Evolutionary conservation across 2,888 invertebrate species (phyloP).

Genomic region (Oscheius sp.): DNA sequence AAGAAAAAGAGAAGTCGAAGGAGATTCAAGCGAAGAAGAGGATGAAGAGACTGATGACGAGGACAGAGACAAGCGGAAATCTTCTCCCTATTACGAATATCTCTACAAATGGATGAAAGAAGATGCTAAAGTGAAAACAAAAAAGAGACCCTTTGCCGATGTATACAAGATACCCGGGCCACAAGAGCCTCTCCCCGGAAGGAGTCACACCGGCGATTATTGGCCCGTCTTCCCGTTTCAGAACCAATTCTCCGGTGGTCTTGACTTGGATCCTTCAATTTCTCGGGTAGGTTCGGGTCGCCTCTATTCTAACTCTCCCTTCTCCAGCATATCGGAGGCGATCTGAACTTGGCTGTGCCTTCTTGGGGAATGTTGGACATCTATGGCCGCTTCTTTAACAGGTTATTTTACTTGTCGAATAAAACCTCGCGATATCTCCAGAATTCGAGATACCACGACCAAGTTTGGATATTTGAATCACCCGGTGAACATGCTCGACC

Average conservation of each 20-base stretch:
- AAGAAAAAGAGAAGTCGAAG: constrained; percentile 17
- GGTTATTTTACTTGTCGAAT: no score
- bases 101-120: constrained; percentile 59
- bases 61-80: constrained; percentile 8
- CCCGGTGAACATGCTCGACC: constrained; percentile 67
- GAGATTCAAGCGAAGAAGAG: constrained; percentile 9
- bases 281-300: constrained; percentile 59
- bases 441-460: constrained; percentile 58
- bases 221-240: constrained; percentile 67
- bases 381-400: constrained; percentile 61
- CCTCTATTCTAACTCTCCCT: not conserved
- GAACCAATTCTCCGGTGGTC: constrained; percentile 63
- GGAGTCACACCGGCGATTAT: constrained; percentile 61
- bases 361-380: constrained; percentile 66
- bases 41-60: constrained; percentile 23
- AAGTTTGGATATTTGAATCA: constrained; percentile 65
- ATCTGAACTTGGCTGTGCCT: constrained; percentile 64
- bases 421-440: no score
- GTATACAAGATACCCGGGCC: constrained; percentile 60
- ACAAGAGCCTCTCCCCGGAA: constrained; percentile 63
- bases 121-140: constrained; percentile 42
- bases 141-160: constrained; percentile 45
- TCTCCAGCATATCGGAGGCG: constrained; percentile 66
- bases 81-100: constrained; percentile 21
- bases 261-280: constrained; percentile 65